Conservation (phyloP, 2,797 vertebrate species). For the Crypturellus tataupa region DNA sequence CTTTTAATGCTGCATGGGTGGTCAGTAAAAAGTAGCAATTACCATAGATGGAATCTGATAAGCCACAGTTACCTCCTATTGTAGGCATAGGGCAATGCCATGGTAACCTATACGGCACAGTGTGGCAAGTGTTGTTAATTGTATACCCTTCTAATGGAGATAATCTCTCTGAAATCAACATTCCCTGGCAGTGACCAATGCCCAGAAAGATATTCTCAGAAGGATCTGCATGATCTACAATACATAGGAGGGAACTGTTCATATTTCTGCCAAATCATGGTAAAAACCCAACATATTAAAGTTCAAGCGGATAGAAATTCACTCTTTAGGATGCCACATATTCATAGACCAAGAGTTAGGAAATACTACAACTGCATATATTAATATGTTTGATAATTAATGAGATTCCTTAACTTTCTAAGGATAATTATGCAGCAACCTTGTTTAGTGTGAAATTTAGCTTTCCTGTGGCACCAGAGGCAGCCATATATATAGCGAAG, state of each 20-base stretch:
- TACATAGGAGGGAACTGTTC: not conserved
- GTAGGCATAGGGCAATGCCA: constrained; percentile 46
- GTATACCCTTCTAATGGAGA: constrained; percentile 36
- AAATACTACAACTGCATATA: not conserved
- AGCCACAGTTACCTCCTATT: constrained; percentile 45
- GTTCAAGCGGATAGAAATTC: not conserved
- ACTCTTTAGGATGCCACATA: not conserved
- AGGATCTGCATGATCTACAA: not conserved
- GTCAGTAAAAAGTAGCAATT: constrained; percentile 67
- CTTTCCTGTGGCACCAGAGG: not conserved
- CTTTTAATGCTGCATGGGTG: constrained; percentile 53
- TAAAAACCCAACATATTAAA: not conserved
- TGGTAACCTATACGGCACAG: constrained; percentile 50
- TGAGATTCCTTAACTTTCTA: not conserved
- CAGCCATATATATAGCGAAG: not conserved
- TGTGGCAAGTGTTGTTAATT: constrained; percentile 51
- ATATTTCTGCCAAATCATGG: not conserved
- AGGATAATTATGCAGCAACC: not conserved
- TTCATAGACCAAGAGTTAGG: not conserved
- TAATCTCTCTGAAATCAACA: constrained; percentile 43
- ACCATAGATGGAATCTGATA: constrained; percentile 44
- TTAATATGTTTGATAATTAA: not conserved
- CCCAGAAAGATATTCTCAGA: constrained; percentile 10
- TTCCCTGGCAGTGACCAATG: constrained; percentile 44
- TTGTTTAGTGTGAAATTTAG: not conserved